A percentile compares a stretch with the other conserved stretches of the same genome.
Conservation (phyloP, 2,113 vertebrate species). For the Cyprinodon brontotheroides region DNA sequence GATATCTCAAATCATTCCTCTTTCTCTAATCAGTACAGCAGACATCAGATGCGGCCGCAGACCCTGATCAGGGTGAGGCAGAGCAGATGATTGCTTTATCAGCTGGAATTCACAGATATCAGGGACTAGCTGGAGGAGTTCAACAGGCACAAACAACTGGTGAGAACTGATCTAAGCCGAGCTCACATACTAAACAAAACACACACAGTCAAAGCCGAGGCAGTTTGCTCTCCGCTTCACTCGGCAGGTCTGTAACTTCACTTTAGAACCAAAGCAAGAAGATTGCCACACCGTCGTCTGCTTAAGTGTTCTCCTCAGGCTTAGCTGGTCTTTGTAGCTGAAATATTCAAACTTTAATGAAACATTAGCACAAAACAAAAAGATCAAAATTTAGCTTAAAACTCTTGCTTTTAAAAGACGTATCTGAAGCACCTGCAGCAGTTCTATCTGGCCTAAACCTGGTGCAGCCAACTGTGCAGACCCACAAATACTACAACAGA, state of each 20-base stretch:
- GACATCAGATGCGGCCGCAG: constrained; percentile 70
- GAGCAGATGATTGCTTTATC: constrained; percentile 77
- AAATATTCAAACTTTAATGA: neutral
- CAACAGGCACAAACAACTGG: constrained; percentile 43
- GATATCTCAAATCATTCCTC: constrained; percentile 56
- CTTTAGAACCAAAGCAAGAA: neutral
- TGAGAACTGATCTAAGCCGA: constrained; percentile 31
- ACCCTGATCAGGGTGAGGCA: constrained; percentile 64
- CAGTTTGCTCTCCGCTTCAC: neutral
- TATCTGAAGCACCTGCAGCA: no score
- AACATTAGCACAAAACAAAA: neutral
- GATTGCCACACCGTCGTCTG: neutral
- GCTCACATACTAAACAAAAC: constrained; percentile 9
- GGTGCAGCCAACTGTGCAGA: neutral
- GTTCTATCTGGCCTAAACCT: neutral
- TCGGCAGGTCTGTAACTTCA: neutral
- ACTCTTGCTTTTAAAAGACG: neutral
- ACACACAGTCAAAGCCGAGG: neutral
- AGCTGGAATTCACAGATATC: constrained; percentile 75
- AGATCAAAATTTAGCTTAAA: neutral
- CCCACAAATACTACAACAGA: neutral
- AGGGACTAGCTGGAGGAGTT: constrained; percentile 47
- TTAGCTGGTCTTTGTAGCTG: neutral
- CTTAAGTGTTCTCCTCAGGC: neutral
- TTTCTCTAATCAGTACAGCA: constrained; percentile 73